These are phyloP conservation scores for rat (Rattus norvegicus) DNA, from an alignment of 2,113 vertebrate genomes.

Conservation along the genomic window DNA sequence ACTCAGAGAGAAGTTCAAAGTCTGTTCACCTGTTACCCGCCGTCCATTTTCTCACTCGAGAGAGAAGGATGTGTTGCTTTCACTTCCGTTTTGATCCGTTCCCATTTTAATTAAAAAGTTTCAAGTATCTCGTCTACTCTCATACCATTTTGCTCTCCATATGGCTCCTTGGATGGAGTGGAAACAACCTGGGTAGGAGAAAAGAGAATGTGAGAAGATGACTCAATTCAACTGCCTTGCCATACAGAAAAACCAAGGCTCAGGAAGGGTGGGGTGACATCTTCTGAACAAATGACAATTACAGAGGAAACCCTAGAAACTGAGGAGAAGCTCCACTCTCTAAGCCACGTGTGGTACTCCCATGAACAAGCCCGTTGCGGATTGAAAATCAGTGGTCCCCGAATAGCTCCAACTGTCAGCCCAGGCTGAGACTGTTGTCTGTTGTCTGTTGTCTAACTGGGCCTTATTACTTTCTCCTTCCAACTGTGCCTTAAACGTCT, in stretches of 20 bases:
- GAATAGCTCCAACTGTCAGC: background rate
- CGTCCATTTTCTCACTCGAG: conserved; percentile 58
- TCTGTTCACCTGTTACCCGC: conserved; percentile 61
- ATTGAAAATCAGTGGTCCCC: background rate
- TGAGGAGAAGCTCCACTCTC: background rate
- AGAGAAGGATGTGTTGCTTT: conserved; percentile 30
- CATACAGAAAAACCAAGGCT: conserved; percentile 2
- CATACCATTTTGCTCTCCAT: conserved; percentile 23
- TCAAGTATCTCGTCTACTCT: background rate
- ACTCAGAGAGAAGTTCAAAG: conserved; percentile 65
- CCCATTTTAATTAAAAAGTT: conserved; percentile 52
- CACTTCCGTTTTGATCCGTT: conserved; percentile 51
- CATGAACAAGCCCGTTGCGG: background rate
- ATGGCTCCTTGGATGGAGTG: background rate
- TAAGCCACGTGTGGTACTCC: background rate
- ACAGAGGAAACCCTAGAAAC: background rate
- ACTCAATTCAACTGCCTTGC: background rate
- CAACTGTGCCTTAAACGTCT: conserved; percentile 52
- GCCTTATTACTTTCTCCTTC: conserved; percentile 64
- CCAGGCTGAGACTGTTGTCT: background rate
- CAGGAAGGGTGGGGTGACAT: conserved; percentile 37
- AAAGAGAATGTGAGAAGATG: conserved; percentile 3
- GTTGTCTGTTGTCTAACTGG: conserved; percentile 1
- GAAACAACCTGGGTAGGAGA: conserved; percentile 19
- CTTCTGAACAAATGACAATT: background rate